These are phyloP conservation scores for Micrasema minimum DNA, from an alignment of 1,140 invertebrate genomes.

Conservation along the genomic window DNA sequence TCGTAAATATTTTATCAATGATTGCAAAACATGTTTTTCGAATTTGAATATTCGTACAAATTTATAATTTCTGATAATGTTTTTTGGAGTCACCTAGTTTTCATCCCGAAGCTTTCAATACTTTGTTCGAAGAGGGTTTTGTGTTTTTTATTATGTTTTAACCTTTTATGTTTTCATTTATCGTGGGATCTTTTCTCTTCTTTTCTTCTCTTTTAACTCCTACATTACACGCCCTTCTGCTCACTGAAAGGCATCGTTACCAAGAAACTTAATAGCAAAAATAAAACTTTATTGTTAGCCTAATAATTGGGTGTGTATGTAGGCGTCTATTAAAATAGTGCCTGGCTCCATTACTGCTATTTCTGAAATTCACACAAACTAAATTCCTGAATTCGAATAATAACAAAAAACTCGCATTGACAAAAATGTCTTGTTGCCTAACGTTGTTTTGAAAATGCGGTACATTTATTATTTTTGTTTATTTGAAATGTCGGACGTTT, in stretches of 20 bases:
- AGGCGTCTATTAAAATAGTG: background rate
- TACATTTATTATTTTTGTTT: too few relatives aligned
- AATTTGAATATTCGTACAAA: too few relatives aligned
- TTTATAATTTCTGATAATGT: too few relatives aligned
- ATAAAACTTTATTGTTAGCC: background rate
- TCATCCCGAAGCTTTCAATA: background rate
- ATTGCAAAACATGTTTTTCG: too few relatives aligned
- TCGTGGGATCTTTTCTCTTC: background rate
- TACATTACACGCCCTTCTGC: background rate
- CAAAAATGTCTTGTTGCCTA: too few relatives aligned
- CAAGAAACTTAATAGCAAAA: background rate
- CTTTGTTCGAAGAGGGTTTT: background rate
- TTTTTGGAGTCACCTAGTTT: background rate
- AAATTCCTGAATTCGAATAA: too few relatives aligned
- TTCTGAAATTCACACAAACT: too few relatives aligned
- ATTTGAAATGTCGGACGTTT: too few relatives aligned
- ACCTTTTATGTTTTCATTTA: conserved; percentile 7
- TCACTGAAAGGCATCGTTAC: background rate
- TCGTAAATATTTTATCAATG: too few relatives aligned
- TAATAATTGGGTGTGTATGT: background rate
- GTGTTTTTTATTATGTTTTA: conserved; percentile 4
- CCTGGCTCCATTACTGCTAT: too few relatives aligned
- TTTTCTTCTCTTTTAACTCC: background rate
- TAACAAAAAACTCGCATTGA: too few relatives aligned
- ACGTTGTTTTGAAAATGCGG: too few relatives aligned